Conservation (phyloP, 2,888 invertebrate species). For the Caenorhabditis sp. region DNA sequence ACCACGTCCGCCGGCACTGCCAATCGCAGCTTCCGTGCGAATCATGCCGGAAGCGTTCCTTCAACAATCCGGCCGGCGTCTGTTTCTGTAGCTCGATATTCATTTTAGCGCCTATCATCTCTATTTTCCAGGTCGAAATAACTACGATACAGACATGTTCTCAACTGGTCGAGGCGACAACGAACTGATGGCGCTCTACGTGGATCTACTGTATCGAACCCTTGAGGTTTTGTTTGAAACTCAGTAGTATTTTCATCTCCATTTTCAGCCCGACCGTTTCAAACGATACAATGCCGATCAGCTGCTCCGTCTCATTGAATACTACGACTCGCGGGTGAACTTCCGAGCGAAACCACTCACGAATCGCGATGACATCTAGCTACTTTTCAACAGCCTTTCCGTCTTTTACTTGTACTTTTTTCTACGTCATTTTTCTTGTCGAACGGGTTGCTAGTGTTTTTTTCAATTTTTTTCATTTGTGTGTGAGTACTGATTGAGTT, state of each 20-base stretch:
- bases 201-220: constrained; percentile 51
- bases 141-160: constrained; percentile 14
- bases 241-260: background rate
- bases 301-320: constrained; percentile 36
- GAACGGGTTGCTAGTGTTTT: no score
- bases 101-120: background rate
- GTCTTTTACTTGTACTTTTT: constrained; percentile 9
- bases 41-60: constrained; percentile 2
- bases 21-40: no score
- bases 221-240: constrained; percentile 20
- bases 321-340: constrained; percentile 1
- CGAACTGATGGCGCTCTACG: constrained; percentile 35
- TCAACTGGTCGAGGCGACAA: constrained; percentile 4
- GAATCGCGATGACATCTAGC: constrained; percentile 10
- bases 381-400: background rate
- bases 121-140: constrained; percentile 24
- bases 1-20: background rate
- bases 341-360: constrained; percentile 9
- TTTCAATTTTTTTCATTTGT: no score
- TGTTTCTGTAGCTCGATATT: constrained; percentile 35
- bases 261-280: constrained; percentile 41
- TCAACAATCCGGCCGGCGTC: constrained; percentile 12
- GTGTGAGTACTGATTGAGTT: no score
- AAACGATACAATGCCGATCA: constrained; percentile 45
- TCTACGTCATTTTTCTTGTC: constrained; percentile 6